phyloP scores from a whole-genome alignment of 1,140 invertebrate species.

The Meloidogyne chitwoodi region DNA sequence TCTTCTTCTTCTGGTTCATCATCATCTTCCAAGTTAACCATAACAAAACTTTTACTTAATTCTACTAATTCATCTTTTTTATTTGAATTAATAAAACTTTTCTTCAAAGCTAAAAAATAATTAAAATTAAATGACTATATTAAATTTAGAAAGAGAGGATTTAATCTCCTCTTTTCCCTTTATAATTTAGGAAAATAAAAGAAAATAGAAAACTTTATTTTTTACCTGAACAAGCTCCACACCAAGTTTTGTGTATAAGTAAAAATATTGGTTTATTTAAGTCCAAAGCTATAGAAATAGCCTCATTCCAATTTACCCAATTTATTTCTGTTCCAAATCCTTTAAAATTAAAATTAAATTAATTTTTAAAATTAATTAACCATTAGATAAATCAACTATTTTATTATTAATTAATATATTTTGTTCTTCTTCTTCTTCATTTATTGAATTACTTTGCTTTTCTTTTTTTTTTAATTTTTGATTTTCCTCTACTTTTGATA shows the following conservation, averaged over 20 bases:
- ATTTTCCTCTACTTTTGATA: not conserved
- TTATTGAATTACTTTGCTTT: not conserved
- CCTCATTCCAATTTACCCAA: slow-evolving; percentile 52
- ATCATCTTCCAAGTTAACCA: slow-evolving; percentile 58
- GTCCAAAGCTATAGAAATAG: slow-evolving; percentile 51
- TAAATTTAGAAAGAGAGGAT: not conserved
- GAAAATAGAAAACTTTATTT: too few relatives aligned
- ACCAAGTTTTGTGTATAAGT: slow-evolving; percentile 59
- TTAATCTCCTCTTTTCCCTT: too few relatives aligned
- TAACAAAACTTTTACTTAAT: slow-evolving; percentile 55
- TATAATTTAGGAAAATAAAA: too few relatives aligned
- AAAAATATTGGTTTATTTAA: slow-evolving; percentile 57
- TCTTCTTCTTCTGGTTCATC: slow-evolving; percentile 57
- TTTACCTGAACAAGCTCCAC: slow-evolving; percentile 57
- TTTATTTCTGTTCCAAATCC: slow-evolving; percentile 51
- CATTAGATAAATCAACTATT: not conserved
- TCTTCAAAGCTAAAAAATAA: slow-evolving; percentile 41
- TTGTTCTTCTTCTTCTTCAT: not conserved
- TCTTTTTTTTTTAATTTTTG: not conserved
- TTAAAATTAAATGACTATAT: not conserved
- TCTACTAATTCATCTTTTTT: slow-evolving; percentile 49
- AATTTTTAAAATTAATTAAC: not conserved
- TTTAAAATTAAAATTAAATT: not conserved
- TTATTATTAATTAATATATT: not conserved
- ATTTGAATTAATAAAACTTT: slow-evolving; percentile 39